Evolutionary conservation across 2,797 vertebrate species (phyloP).

Genomic region (Garrulus glandarius): DNA sequence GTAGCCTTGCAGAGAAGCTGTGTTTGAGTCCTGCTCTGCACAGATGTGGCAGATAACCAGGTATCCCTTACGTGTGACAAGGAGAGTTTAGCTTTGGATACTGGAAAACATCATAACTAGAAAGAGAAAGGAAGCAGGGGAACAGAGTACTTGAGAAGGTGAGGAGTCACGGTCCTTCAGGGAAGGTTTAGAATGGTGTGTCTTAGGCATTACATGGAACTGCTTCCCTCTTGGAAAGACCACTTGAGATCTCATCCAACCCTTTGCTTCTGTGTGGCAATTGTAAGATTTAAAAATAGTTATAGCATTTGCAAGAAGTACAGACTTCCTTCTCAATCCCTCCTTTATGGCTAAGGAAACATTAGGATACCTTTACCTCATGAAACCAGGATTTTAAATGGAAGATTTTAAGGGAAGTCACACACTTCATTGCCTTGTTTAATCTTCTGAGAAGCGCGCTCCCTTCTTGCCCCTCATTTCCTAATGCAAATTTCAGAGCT

Average conservation of each 20-base stretch:
- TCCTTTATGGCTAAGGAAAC: not conserved
- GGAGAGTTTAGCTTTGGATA: not conserved
- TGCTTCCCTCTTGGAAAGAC: not conserved
- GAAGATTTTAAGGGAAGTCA: not conserved
- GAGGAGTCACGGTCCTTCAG: not conserved
- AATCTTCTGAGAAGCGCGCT: not conserved
- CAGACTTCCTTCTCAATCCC: not conserved
- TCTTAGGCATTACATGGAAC: not conserved
- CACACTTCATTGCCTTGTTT: not conserved
- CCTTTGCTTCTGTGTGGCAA: not conserved
- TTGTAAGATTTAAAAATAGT: not conserved
- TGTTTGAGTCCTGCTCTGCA: not conserved
- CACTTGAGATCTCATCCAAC: not conserved
- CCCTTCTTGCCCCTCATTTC: not conserved
- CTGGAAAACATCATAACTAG: not conserved
- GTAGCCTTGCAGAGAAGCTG: not conserved
- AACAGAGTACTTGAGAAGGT: not conserved
- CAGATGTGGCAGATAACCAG: not conserved
- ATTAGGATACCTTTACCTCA: not conserved
- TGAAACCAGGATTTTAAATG: not conserved
- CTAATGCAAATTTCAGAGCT: slow-evolving; percentile 12
- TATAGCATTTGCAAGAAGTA: not conserved
- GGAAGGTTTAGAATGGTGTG: not conserved
- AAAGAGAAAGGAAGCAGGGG: not conserved
- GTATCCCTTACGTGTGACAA: not conserved